Conservation (phyloP, 1,140 invertebrate genomes). For the Drosophila athabasca region DNA sequence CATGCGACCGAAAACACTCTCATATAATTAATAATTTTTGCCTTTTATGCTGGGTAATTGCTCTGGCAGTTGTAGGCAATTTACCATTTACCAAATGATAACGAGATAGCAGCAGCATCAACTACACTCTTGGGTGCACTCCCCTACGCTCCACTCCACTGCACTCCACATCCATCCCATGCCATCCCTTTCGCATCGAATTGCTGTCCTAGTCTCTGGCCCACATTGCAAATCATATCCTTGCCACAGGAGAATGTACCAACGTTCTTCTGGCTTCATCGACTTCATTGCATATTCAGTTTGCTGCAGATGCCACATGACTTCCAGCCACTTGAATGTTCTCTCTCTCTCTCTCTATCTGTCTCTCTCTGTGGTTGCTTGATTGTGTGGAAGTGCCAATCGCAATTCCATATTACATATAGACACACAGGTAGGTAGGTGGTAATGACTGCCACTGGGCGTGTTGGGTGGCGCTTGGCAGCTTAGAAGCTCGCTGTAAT, state of each 20-base stretch:
- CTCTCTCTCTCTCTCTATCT: constrained; percentile 40
- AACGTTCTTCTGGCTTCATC: constrained; percentile 41
- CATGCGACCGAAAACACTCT: constrained; percentile 10
- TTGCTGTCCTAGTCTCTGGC: no score
- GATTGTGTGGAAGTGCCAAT: constrained; percentile 39
- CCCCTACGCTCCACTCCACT: background rate
- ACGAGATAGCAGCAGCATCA: constrained; percentile 52
- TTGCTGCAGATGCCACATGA: constrained; percentile 35
- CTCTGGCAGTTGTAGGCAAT: constrained; percentile 76
- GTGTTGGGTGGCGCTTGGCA: background rate
- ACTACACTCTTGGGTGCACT: constrained; percentile 43
- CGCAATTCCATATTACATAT: constrained; percentile 48
- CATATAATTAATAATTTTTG: constrained; percentile 78
- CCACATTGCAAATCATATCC: constrained; percentile 2
- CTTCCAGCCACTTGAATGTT: constrained; percentile 11
- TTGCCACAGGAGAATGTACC: constrained; percentile 30
- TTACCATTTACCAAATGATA: constrained; percentile 73
- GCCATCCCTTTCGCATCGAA: no score
- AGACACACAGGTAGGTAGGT: constrained; percentile 22
- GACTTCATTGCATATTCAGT: constrained; percentile 76
- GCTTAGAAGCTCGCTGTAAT: constrained; percentile 58
- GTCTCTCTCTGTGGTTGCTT: no score
- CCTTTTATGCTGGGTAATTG: constrained; percentile 77
- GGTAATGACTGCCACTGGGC: constrained; percentile 13
- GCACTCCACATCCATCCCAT: background rate